Percentiles rank a stretch among this genome's conserved stretches.
phyloP scores from a whole-genome alignment of 2,888 invertebrate species.

The Julus scanicus region DNA sequence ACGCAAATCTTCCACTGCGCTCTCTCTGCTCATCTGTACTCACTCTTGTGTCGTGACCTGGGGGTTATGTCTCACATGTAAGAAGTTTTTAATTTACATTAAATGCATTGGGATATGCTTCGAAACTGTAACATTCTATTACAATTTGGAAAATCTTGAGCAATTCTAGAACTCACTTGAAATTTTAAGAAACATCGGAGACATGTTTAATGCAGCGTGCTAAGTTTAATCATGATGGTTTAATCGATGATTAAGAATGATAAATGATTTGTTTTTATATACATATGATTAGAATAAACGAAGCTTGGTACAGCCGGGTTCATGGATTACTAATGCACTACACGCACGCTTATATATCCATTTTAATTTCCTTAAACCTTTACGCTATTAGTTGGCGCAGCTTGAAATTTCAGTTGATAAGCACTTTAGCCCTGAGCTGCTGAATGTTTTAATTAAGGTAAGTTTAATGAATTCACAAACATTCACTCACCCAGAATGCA shows the following conservation, averaged over 20 bases:
- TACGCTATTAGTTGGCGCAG: constrained; percentile 20
- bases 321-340: neutral
- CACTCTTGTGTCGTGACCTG: too few species aligned
- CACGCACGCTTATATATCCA: neutral
- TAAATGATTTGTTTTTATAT: neutral
- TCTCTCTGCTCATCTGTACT: too few species aligned
- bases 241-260: neutral
- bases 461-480: constrained; percentile 15
- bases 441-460: constrained; percentile 5
- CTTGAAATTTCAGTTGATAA: neutral
- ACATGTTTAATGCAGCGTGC: too few species aligned
- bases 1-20: too few species aligned
- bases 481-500: neutral
- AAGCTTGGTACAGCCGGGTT: neutral
- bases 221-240: too few species aligned
- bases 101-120: neutral
- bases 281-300: neutral
- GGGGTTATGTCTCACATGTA: too few species aligned
- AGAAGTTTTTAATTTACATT: neutral
- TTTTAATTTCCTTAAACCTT: constrained; percentile 29
- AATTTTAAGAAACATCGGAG: too few species aligned
- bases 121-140: neutral
- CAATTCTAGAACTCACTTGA: too few species aligned
- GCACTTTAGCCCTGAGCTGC: constrained; percentile 20
- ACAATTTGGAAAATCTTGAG: too few species aligned